A percentile compares a stretch with the other conserved stretches of the same genome.
phyloP scores from a whole-genome alignment of 2,797 vertebrate species.

The Urocyon cinereoargenteus region DNA sequence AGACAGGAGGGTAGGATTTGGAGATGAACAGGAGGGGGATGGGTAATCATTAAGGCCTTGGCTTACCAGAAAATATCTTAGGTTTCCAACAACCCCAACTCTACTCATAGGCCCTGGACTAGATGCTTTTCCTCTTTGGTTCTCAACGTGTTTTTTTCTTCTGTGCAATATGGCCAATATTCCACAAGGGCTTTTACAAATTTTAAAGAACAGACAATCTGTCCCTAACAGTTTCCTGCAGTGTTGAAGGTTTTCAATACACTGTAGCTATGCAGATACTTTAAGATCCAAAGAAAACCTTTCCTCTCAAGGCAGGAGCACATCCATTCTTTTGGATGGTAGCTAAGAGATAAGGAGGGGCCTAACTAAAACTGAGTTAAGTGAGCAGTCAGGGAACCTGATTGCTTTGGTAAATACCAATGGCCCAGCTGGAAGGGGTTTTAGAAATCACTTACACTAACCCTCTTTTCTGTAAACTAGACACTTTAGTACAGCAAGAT shows the following conservation, averaged over 20 bases:
- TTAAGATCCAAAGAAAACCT: not conserved
- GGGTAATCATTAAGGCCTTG: not conserved
- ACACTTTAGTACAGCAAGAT: not conserved
- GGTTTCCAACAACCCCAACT: not conserved
- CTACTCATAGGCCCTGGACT: not conserved
- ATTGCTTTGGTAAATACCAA: not conserved
- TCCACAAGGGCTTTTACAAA: not conserved
- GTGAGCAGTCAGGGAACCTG: not conserved
- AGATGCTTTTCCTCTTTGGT: not conserved
- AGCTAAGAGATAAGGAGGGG: not conserved
- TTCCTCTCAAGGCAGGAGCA: not conserved
- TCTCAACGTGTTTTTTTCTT: not conserved
- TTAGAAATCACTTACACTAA: not conserved
- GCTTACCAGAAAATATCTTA: not conserved
- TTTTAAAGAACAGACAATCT: not conserved
- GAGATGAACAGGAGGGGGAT: not conserved
- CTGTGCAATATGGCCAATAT: not conserved
- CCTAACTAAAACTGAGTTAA: not conserved
- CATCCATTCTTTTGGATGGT: not conserved
- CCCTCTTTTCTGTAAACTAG: not conserved
- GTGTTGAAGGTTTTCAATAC: not conserved
- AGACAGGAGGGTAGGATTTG: fast-evolving
- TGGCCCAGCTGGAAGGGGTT: not conserved
- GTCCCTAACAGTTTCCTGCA: not conserved
- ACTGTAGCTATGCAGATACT: not conserved